These are phyloP conservation scores for Nemapogon koenigi DNA, from an alignment of 2,888 invertebrate genomes.

Conservation along the genomic window DNA sequence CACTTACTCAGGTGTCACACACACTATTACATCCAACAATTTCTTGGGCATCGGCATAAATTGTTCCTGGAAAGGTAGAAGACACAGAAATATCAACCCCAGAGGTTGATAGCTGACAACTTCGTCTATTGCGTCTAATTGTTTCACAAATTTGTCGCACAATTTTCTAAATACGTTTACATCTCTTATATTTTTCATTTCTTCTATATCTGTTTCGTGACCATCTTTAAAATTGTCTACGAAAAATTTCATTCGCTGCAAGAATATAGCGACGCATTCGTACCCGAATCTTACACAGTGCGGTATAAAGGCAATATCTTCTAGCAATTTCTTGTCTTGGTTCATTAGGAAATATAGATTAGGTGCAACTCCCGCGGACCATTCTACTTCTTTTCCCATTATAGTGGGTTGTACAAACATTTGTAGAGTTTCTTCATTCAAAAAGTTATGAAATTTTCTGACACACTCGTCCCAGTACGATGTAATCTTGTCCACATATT, in stretches of 20 bases:
- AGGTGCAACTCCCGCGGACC: slow-evolving; percentile 77
- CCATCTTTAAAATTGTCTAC: slow-evolving; percentile 75
- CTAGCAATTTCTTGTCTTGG: slow-evolving; percentile 67
- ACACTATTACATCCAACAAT: slow-evolving; percentile 69
- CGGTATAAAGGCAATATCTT: slow-evolving; percentile 64
- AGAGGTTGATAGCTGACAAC: slow-evolving; percentile 72
- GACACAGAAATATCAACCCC: slow-evolving; percentile 75
- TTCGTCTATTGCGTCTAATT: slow-evolving; percentile 71
- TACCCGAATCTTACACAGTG: slow-evolving; percentile 66
- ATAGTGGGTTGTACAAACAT: slow-evolving; percentile 85
- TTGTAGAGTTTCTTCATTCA: slow-evolving; percentile 72
- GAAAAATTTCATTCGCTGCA: slow-evolving; percentile 69
- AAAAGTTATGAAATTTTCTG: slow-evolving; percentile 71
- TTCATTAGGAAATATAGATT: slow-evolving; percentile 72
- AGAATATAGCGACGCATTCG: slow-evolving; percentile 67
- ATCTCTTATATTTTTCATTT: slow-evolving; percentile 70
- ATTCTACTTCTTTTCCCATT: slow-evolving; percentile 81
- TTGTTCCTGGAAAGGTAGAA: slow-evolving; percentile 73
- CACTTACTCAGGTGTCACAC: slow-evolving; percentile 71
- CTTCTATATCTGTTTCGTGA: slow-evolving; percentile 65
- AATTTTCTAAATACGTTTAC: slow-evolving; percentile 69
- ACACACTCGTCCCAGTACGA: slow-evolving; percentile 73
- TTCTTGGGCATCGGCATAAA: slow-evolving; percentile 75
- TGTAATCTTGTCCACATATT: slow-evolving; percentile 67
- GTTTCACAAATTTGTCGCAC: slow-evolving; percentile 72